Percentiles rank a stretch among this genome's conserved stretches.
phyloP scores from a whole-genome alignment of 2,797 vertebrate species.

The Neostethus bicornis region DNA sequence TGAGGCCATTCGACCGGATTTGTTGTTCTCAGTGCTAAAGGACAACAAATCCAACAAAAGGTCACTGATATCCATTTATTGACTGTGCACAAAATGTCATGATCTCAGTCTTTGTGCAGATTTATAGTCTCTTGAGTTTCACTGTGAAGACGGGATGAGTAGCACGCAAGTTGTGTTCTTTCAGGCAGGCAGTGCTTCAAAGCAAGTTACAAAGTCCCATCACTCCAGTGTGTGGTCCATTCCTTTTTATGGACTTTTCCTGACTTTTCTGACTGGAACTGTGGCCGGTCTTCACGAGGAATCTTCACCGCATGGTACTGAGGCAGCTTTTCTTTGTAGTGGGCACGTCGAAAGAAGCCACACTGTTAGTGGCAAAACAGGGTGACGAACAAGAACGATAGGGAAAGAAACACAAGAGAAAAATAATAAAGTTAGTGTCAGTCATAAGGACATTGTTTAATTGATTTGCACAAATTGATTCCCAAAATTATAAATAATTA shows the following conservation, averaged over 20 bases:
- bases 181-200: slow-evolving; percentile 43
- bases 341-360: slow-evolving; percentile 90
- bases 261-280: slow-evolving; percentile 86
- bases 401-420: neutral
- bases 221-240: slow-evolving; percentile 86
- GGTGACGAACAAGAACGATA: neutral
- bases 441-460: neutral
- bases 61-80: slow-evolving; percentile 36
- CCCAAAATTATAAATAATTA: neutral
- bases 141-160: slow-evolving; percentile 56
- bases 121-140: slow-evolving; percentile 49
- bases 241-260: slow-evolving; percentile 85
- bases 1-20: slow-evolving; percentile 43
- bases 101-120: slow-evolving; percentile 48
- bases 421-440: slow-evolving; percentile 8
- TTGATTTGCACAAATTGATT: neutral
- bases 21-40: slow-evolving; percentile 16
- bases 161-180: slow-evolving; percentile 48
- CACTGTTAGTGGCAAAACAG: slow-evolving; percentile 70
- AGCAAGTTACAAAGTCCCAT: slow-evolving; percentile 72
- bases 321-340: slow-evolving; percentile 86
- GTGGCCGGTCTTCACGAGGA: slow-evolving; percentile 86
- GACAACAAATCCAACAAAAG: slow-evolving; percentile 37
- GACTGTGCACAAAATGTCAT: slow-evolving; percentile 44
- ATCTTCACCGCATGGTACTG: slow-evolving; percentile 94